Percentiles rank a stretch among this genome's conserved stretches.
Evolutionary conservation across 23 tunicate species (phyloP).

Genomic region (Ciona savignyi): DNA sequence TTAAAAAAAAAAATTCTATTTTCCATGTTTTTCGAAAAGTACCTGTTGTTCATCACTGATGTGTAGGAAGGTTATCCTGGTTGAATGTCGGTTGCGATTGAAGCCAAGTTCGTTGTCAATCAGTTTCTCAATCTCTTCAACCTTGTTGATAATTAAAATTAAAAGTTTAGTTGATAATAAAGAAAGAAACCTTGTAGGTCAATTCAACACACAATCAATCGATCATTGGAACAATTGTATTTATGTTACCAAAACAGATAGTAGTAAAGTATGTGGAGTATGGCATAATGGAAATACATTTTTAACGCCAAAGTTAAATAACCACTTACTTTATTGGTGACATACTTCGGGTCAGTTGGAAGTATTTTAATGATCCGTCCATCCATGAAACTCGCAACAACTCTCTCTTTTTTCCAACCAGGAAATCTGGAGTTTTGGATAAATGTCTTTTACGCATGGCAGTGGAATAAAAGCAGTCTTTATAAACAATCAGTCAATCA

Average conservation of each 20-base stretch:
- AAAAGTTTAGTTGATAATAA: not conserved
- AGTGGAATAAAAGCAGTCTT: not conserved
- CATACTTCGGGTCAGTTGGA: slow-evolving; percentile 78
- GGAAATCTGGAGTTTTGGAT: slow-evolving; percentile 20
- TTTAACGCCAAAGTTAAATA: too few species aligned
- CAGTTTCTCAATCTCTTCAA: slow-evolving; percentile 15
- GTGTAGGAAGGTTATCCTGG: slow-evolving; percentile 33
- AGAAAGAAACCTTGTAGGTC: too few species aligned
- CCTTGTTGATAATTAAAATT: not conserved
- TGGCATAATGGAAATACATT: too few species aligned
- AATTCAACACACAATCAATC: too few species aligned
- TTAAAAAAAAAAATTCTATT: too few species aligned
- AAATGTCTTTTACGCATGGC: not conserved
- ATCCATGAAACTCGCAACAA: slow-evolving; percentile 42
- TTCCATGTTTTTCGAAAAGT: too few species aligned
- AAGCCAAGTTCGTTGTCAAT: slow-evolving; percentile 42
- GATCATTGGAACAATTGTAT: too few species aligned
- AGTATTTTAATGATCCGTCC: slow-evolving; percentile 72
- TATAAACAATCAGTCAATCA: too few species aligned
- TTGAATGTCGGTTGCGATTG: not conserved
- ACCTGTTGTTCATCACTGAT: slow-evolving; percentile 39
- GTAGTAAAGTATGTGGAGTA: too few species aligned
- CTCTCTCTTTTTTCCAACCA: slow-evolving; percentile 80
- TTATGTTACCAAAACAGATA: too few species aligned
- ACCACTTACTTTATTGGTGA: slow-evolving; percentile 40